Conservation (phyloP, 2,113 vertebrate genomes). For the Pholis gunnellus region DNA sequence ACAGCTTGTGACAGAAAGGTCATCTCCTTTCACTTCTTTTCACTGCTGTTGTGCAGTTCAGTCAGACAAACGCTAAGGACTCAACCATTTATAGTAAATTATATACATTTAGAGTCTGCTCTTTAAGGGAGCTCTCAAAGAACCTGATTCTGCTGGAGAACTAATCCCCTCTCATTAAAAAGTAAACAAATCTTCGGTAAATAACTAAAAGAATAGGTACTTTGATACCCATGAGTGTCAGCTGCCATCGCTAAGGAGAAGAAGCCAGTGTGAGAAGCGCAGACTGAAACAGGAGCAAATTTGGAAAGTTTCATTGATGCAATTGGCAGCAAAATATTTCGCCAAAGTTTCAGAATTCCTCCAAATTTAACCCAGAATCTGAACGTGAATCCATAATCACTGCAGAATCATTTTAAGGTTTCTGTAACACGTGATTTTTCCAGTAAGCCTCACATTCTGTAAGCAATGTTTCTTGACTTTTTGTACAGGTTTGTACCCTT, state of each 20-base stretch:
- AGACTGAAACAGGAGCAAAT: not conserved
- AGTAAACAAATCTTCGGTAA: not conserved
- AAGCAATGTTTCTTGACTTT: not conserved
- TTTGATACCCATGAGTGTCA: not conserved
- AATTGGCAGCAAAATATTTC: not conserved
- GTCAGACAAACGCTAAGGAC: not conserved
- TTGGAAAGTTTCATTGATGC: not conserved
- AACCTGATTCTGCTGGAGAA: not conserved
- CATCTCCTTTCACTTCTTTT: constrained; percentile 27
- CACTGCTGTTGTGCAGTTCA: constrained; percentile 1
- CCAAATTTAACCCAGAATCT: not conserved
- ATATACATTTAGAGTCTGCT: not conserved
- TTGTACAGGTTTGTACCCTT: not conserved
- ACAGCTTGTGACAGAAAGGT: constrained; percentile 16
- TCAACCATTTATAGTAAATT: not conserved
- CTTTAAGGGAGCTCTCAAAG: not conserved
- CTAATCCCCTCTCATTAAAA: not conserved
- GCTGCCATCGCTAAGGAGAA: not conserved
- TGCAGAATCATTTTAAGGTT: not conserved
- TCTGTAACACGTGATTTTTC: not conserved
- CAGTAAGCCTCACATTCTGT: too few species aligned
- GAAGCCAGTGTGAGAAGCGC: not conserved
- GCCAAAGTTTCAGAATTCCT: not conserved
- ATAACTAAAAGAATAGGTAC: not conserved
- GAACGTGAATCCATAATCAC: not conserved